Base-by-base conservation (phyloP, 2,888 invertebrate genomes). In the Pasiphila rectangulata region DNA sequence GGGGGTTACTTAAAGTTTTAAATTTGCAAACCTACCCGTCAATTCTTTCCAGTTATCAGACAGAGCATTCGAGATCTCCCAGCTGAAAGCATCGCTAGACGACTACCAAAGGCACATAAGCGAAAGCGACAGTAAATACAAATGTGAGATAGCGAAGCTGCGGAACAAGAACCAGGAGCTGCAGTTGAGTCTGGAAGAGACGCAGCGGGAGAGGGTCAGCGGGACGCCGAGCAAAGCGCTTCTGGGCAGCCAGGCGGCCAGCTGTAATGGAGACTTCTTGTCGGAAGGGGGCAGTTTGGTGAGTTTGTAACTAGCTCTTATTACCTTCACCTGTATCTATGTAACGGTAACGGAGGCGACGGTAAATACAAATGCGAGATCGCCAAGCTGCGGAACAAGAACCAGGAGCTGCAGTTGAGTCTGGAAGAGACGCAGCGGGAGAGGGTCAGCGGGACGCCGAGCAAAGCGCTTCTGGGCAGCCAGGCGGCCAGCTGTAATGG, bases 21-120 rank as follows among this genome's bases (percentile, higher is more conserved):
- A n/a, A n/a, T n/a, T n/a, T n/a, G n/a, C n/a, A n/a, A n/a, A n/a
- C n/a, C n/a, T n/a, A n/a, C n/a, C n/a, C n/a, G n/a, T n/a, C 16
- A 16, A 37, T 35, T 13, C 10, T n/a, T 29, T 39, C 16, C 78
- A 95, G 93, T 90, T 95, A 72, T 92, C 93, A 63, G 95, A 95
- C 70, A 94, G 92, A 76, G 92, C 93, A 50, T 91, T 92, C 46
- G 94, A 95, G 80, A 83, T 95, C 47, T 90, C 92, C 51, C 91
- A 92, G 59, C 86, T 93, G 46, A 90, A 88, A 53, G 92, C 94
- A 12, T 90, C 92, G 45, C 81, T 95, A 54, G 90, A 91, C 34
- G 91, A 92, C 63, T 89, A 95, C 51, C 94, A 95, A 70, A 90
- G 90, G 57, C 92, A 92, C 64, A 70, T 95, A 30, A 89, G 90